Evolutionary conservation across 2,888 invertebrate species (phyloP).

Genomic region (Coelopa pilipes): DNA sequence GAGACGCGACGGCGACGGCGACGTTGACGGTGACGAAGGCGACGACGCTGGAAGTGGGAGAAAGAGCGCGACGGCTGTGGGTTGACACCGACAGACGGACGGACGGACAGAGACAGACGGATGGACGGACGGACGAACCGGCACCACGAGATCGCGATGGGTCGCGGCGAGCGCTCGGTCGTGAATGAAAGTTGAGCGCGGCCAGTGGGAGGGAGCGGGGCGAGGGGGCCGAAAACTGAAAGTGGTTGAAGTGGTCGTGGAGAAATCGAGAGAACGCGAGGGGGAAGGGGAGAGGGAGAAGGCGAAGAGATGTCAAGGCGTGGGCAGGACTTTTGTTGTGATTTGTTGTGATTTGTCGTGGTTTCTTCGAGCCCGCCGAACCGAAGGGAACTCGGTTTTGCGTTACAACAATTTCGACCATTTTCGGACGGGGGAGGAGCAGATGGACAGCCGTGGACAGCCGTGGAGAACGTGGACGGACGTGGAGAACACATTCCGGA

Average conservation of each 20-base stretch:
- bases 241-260: neutral
- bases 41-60: neutral
- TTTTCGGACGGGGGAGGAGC: too few relatives aligned
- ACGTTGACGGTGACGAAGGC: neutral
- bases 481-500: too few relatives aligned
- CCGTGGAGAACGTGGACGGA: too few relatives aligned
- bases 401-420: too few relatives aligned
- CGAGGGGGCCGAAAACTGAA: neutral
- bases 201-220: neutral
- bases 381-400: too few relatives aligned
- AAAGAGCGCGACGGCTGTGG: conserved; percentile 15
- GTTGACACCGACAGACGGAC: conserved; percentile 6
- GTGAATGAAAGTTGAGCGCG: conserved; percentile 3
- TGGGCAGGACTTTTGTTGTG: conserved; percentile 22
- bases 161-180: neutral
- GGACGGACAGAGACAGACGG: neutral
- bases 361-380: too few relatives aligned
- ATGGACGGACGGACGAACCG: too few relatives aligned
- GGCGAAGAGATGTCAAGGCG: neutral
- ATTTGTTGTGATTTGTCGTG: neutral
- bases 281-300: neutral
- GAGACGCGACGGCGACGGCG: neutral
- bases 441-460: too few relatives aligned
- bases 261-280: neutral
- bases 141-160: too few relatives aligned